A percentile compares a stretch with the other conserved stretches of the same genome.
phyloP scores from a whole-genome alignment of 2,888 invertebrate genomes.

The Nesidiocoris tenuis region DNA sequence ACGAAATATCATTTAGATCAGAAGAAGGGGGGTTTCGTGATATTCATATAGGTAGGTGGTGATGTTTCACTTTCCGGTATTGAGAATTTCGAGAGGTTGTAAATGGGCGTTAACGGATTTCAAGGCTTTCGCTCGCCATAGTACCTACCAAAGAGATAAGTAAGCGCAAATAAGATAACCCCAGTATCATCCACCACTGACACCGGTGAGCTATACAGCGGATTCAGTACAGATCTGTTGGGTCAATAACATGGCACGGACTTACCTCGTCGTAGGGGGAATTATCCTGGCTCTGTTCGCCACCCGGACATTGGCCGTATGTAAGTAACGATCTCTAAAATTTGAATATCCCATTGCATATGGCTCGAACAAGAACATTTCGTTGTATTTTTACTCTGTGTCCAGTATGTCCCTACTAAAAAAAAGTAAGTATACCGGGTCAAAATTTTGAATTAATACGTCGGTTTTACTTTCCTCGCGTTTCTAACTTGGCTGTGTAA shows the following conservation, averaged over 20 bases:
- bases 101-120: conserved; percentile 27
- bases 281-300: not conserved
- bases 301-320: not conserved
- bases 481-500: not conserved
- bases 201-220: not conserved
- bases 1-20: too few species aligned
- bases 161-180: conserved; percentile 33
- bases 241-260: not conserved
- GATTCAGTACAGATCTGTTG: not conserved
- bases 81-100: conserved; percentile 14
- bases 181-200: not conserved
- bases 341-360: too few species aligned
- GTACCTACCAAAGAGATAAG: conserved; percentile 19
- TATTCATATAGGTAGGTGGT: not conserved
- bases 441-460: too few species aligned
- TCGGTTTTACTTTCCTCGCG: not conserved
- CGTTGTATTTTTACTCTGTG: too few species aligned
- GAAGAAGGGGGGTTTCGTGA: too few species aligned
- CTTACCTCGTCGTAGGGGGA: not conserved
- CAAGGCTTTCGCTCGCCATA: conserved; percentile 25
- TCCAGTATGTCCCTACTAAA: too few species aligned
- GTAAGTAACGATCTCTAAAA: not conserved
- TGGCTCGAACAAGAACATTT: too few species aligned
- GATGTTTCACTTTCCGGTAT: conserved; percentile 13
- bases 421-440: not conserved